These are phyloP conservation scores for Hipparchia sbordonii DNA, from an alignment of 2,888 invertebrate genomes.

Conservation along the genomic window DNA sequence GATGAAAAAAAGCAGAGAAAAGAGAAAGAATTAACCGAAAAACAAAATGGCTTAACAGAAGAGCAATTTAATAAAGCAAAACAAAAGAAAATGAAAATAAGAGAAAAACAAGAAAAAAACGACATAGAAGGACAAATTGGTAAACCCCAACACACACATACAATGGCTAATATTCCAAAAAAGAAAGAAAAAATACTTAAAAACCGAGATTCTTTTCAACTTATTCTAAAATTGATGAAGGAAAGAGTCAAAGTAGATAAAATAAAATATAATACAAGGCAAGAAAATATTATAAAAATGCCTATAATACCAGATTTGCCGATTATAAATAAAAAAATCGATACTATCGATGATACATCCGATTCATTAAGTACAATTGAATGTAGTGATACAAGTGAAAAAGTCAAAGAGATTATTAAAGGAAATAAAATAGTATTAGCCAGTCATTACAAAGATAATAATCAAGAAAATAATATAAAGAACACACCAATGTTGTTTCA, in stretches of 20 bases:
- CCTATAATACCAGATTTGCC: conserved; percentile 37
- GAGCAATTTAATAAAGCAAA: not conserved
- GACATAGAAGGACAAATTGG: not conserved
- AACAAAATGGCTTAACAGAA: not conserved
- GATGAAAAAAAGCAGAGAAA: not conserved
- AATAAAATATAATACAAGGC: conserved; percentile 27
- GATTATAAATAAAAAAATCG: conserved; percentile 20
- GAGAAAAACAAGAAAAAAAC: not conserved
- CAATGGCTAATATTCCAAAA: no score
- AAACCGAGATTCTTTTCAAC: conserved; percentile 29
- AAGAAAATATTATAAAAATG: conserved; percentile 40
- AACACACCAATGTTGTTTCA: conserved; percentile 43
- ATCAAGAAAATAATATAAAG: not conserved
- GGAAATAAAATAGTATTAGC: conserved; percentile 44
- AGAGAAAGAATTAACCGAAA: not conserved
- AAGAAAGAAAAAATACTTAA: not conserved
- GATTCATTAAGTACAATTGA: conserved; percentile 46
- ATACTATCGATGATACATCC: conserved; percentile 25
- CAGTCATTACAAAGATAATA: conserved; percentile 14
- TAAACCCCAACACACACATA: no score
- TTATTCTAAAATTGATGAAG: conserved; percentile 43
- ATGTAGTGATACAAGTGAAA: conserved; percentile 37
- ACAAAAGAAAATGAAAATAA: not conserved
- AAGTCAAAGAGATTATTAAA: conserved; percentile 46
- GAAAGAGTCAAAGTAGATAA: conserved; percentile 33